Evolutionary conservation across 2,797 vertebrate species (phyloP).

Genomic region (Harpagifer antarcticus): DNA sequence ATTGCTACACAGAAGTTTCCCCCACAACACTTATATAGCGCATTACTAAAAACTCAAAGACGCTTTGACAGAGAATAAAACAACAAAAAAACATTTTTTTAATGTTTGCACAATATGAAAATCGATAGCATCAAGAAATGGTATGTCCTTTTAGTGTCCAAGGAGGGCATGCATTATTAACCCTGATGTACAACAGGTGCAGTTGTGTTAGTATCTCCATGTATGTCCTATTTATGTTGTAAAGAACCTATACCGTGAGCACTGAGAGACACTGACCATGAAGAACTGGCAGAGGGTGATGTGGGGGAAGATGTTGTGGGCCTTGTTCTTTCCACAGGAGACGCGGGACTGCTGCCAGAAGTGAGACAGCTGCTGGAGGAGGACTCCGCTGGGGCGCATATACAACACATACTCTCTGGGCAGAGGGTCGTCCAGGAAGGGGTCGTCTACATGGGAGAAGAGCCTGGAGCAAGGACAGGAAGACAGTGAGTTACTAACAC

Average conservation of each 20-base stretch:
- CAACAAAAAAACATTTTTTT: no score
- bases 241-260: not conserved
- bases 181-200: no score
- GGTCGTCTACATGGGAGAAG: conserved; percentile 97
- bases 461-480: conserved; percentile 83
- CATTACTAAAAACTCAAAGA: no score
- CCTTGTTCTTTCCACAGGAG: conserved; percentile 98
- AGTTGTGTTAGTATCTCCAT: no score
- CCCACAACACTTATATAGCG: no score
- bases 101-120: no score
- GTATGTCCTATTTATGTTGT: no score
- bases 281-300: conserved; percentile 99
- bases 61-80: no score
- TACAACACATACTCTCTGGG: conserved; percentile 98
- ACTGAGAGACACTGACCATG: conserved; percentile 82
- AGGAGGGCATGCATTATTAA: no score
- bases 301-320: conserved; percentile 99
- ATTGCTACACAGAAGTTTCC: no score
- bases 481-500: not conserved
- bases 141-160: no score
- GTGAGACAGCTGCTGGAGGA: conserved; percentile 94
- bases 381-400: conserved; percentile 93
- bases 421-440: conserved; percentile 94
- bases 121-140: no score
- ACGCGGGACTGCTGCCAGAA: conserved; percentile 98